Evolutionary conservation across 1,140 invertebrate genomes (phyloP), one percentile per base, ranked within the genome.

Genomic region (Lordiphosa collinella): DNA sequence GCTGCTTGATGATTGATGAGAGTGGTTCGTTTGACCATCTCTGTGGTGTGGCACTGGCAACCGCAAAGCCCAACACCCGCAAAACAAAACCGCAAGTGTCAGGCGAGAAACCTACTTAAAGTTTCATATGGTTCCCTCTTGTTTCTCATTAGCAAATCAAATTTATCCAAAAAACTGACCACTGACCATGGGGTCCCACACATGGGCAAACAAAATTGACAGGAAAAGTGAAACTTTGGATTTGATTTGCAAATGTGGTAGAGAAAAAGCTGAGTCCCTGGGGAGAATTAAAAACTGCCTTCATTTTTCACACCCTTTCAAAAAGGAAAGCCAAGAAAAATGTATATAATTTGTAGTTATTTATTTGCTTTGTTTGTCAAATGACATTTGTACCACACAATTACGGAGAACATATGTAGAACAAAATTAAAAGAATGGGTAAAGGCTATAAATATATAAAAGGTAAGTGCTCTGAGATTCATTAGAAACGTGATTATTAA

Each of bases 71-170:
- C 64, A 74, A 80, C 74, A 74, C 65, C 70, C 70, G 67, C 73
- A 67, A 66, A 57, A 71, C 47, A 71, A 76, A 44, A 61, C 73
- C 73, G 53, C 74, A 74, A 43, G 49, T 62, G 63, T 63, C 62
- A 67, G 43, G 53, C 34, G 54, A 61, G 63, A 68, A 80, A 79
- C 70, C 65, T 79, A 82, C 61, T 79, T 80, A 65, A 80, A 80
- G 70, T 80, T 79, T 79, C 56, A 79, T 82, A 82, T 82, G 59
- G 44, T 38, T 31, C 31, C 40, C 44, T 34, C 12, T 13, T n/a
- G 3, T 13, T n/a, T 31, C 60, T 79, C 76, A 80, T 79, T 79
- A 79, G 75, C 54, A 75, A 79, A 80, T 79, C 76, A 79, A 79
- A 82, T 80, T 75, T 70, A 70, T 82, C 66, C 75, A 63, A 47